Conservation (phyloP, 2,113 vertebrate species). For the Poeciliopsis retropinna region DNA sequence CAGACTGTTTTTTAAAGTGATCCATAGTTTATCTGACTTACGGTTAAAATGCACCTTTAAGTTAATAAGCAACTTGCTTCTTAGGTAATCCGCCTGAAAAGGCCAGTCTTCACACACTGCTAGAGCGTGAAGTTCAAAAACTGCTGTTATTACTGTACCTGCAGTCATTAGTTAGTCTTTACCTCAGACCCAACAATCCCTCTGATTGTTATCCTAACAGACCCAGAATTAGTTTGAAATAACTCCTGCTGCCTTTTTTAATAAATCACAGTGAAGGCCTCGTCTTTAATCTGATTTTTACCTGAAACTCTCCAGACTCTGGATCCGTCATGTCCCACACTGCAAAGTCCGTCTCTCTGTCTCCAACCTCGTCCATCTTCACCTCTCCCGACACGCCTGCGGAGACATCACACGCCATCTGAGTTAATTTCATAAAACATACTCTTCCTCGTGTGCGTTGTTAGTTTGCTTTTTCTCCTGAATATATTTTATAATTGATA, state of each 20-base stretch:
- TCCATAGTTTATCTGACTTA: background rate
- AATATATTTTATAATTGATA: background rate
- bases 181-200: background rate
- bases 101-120: background rate
- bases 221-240: background rate
- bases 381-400: constrained; percentile 86
- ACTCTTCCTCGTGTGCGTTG: background rate
- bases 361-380: constrained; percentile 86
- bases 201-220: background rate
- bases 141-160: background rate
- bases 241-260: background rate
- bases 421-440: background rate
- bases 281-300: constrained; percentile 43
- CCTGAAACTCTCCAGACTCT: constrained; percentile 81
- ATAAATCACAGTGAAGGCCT: background rate
- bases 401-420: background rate
- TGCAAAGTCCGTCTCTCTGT: constrained; percentile 89
- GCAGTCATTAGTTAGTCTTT: background rate
- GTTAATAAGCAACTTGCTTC: background rate
- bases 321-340: constrained; percentile 90
- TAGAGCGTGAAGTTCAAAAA: background rate
- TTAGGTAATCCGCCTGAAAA: background rate
- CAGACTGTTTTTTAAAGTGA: background rate
- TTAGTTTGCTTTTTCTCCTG: background rate
- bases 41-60: background rate